Percentiles rank a stretch among this genome's conserved stretches.
Conservation (phyloP, 2,113 vertebrate genomes). For the Cololabis saira region DNA sequence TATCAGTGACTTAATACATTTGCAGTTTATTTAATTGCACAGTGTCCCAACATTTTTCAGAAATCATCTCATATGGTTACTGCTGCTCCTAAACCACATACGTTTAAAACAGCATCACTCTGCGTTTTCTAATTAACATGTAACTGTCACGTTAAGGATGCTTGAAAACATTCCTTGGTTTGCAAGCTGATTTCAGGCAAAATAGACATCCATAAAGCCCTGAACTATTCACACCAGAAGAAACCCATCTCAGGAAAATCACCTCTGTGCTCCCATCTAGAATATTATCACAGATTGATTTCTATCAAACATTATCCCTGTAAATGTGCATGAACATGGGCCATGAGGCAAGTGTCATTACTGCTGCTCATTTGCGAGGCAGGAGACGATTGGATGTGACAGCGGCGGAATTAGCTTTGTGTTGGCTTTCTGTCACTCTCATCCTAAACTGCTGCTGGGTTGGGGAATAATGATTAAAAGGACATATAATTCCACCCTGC, state of each 20-base stretch:
- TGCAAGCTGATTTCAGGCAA: slow-evolving; percentile 18
- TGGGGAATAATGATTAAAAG: slow-evolving; percentile 93
- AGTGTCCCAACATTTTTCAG: no score
- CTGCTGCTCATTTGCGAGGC: slow-evolving; percentile 86
- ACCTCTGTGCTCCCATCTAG: slow-evolving; percentile 45
- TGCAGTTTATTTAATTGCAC: no score
- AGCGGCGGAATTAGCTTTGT: slow-evolving; percentile 92
- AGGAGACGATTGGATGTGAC: slow-evolving; percentile 90
- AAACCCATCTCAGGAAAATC: slow-evolving; percentile 56
- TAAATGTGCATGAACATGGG: slow-evolving; percentile 80
- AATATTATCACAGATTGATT: slow-evolving; percentile 69
- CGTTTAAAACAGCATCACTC: neutral
- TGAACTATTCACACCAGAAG: slow-evolving; percentile 32
- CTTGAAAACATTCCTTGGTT: slow-evolving; percentile 1
- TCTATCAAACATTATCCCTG: slow-evolving; percentile 74
- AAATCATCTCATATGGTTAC: no score
- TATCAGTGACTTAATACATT: no score
- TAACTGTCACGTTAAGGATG: slow-evolving; percentile 6
- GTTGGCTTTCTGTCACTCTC: slow-evolving; percentile 91
- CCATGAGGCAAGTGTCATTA: slow-evolving; percentile 89
- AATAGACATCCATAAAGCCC: slow-evolving; percentile 20
- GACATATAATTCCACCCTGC: slow-evolving; percentile 89
- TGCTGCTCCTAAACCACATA: neutral
- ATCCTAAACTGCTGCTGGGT: slow-evolving; percentile 74
- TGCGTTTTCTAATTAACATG: neutral